Base-by-base conservation (phyloP, 1,140 invertebrate genomes). In the Bombus ignitus region DNA sequence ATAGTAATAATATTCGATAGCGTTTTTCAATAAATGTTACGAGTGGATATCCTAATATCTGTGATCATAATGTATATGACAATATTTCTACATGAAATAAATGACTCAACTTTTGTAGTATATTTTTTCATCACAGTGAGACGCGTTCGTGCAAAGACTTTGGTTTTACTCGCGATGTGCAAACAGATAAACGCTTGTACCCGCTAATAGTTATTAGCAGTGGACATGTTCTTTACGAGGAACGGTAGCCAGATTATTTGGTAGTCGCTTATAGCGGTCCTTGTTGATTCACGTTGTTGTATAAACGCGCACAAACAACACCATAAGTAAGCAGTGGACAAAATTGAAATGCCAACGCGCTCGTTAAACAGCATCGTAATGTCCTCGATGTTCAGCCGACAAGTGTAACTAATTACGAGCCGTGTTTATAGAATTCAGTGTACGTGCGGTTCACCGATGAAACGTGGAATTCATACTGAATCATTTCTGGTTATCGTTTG, bases 281-380 rank as follows among this genome's bases (percentile, higher is more conserved):
- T 6, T 42, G 75, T 65, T 77, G 57, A 77, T 77, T n/a, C 75
- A 77, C 13, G 25, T 78, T 62, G 12, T 42, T 66, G n/a, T 25
- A 25, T 39, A 44, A 78, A 65, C 22, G n/a, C 59, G 15, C 6
- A 8, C n/a, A 44, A 78, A 78, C 35, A 37, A 37, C 6, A 18
- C n/a, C 12, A 15, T 28, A 53, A 44, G 37, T 72, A 72, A 73
- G 13, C 44, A 35, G 47, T 22, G 28, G 18, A 25, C n/a, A 22
- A 75, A 75, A 47, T 75, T 75, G 42, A 75, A 75, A 75, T 75
- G 10, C n/a, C 73, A 53, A 57, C 18, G 22, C 0, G 2, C 3
- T 28, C 12, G 47, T 59, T 76, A 57, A 76, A 76, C 74, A 28
- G 25, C 74, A 28, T 57, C 32, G 74, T 28, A 37, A 59, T 8